Percentiles rank a stretch among this genome's conserved stretches.
Conservation (phyloP, 2,888 invertebrate species). For the Ophion ellenae region DNA sequence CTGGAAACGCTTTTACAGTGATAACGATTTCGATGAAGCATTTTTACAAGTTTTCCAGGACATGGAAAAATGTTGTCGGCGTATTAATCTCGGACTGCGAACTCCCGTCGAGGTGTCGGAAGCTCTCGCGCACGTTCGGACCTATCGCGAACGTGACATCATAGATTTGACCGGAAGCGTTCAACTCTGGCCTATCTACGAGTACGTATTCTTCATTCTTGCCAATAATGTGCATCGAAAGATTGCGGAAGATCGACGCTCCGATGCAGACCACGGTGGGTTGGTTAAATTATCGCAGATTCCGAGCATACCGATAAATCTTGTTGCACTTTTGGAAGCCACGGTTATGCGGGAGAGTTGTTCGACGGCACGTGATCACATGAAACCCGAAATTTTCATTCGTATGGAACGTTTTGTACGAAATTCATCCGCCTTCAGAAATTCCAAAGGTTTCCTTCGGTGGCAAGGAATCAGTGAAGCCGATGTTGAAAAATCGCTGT, state of each 20-base stretch:
- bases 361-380: constrained; percentile 61
- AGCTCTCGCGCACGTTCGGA: constrained; percentile 45
- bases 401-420: constrained; percentile 69
- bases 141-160: constrained; percentile 52
- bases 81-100: constrained; percentile 62
- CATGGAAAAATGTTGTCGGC: constrained; percentile 65
- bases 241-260: not conserved
- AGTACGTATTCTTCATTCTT: constrained; percentile 84
- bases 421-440: constrained; percentile 71
- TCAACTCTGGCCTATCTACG: constrained; percentile 86
- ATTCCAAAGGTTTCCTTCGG: constrained; percentile 69
- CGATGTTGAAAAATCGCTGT: constrained; percentile 49
- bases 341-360: constrained; percentile 33
- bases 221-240: constrained; percentile 71
- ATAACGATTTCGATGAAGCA: constrained; percentile 64
- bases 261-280: not conserved
- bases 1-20: constrained; percentile 72
- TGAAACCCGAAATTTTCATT: constrained; percentile 72
- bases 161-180: constrained; percentile 77
- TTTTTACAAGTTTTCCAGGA: constrained; percentile 58
- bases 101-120: constrained; percentile 64
- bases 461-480: constrained; percentile 66
- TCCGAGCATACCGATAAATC: constrained; percentile 76
- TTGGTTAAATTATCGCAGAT: constrained; percentile 71
- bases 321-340: constrained; percentile 74